Evolutionary conservation across 2,888 invertebrate species (phyloP).

Genomic region (Plagiodera versicolora): DNA sequence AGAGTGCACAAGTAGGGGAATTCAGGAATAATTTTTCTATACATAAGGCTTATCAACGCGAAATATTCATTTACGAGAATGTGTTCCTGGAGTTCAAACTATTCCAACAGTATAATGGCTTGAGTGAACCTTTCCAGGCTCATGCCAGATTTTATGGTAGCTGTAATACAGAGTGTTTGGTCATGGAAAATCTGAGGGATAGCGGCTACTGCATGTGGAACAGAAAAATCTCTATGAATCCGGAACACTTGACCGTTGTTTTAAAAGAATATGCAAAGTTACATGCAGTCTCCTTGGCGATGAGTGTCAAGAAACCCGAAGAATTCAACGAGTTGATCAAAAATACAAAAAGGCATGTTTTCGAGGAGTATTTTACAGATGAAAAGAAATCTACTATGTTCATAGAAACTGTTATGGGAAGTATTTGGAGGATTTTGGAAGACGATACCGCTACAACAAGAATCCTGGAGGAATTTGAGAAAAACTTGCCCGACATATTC

Average conservation of each 20-base stretch:
- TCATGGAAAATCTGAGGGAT: conserved; percentile 36
- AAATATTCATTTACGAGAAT: conserved; percentile 40
- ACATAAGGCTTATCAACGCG: conserved; percentile 35
- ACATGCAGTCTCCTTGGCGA: conserved; percentile 29
- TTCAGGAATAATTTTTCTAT: conserved; percentile 35
- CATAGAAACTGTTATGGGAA: background rate
- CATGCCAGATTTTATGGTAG: conserved; percentile 23
- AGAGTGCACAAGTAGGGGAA: conserved; percentile 32
- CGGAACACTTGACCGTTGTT: conserved; percentile 25
- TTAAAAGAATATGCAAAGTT: conserved; percentile 29
- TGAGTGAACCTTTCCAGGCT: conserved; percentile 10
- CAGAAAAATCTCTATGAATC: conserved; percentile 17
- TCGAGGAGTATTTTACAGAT: background rate
- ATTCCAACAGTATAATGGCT: conserved; percentile 33
- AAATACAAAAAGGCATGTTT: background rate
- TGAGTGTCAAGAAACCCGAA: conserved; percentile 25
- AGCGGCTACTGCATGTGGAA: background rate
- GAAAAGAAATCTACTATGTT: background rate
- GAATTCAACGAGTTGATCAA: conserved; percentile 13
- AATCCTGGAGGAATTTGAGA: background rate
- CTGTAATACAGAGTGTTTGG: conserved; percentile 25
- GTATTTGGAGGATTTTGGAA: background rate
- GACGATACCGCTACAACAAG: background rate
- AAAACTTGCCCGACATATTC: background rate
- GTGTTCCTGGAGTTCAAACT: conserved; percentile 37